These are phyloP conservation scores for Holacanthus passer DNA, from an alignment of 2,113 vertebrate genomes.

Conservation along the genomic window DNA sequence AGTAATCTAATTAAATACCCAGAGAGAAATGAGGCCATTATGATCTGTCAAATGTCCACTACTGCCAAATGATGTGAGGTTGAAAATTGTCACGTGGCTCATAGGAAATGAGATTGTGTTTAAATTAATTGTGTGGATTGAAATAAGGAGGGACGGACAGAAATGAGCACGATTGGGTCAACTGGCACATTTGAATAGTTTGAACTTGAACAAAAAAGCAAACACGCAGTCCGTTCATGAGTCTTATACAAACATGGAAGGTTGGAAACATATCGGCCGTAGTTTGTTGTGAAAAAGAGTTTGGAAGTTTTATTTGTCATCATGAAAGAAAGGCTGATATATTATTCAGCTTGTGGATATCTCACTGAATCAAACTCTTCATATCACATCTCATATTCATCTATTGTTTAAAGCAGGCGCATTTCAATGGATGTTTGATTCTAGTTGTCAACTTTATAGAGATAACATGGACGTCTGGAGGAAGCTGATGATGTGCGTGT, in stretches of 20 bases:
- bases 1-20: constrained; percentile 68
- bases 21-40: constrained; percentile 53
- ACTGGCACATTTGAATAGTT: neutral
- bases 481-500: constrained; percentile 49
- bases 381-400: constrained; percentile 1
- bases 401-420: constrained; percentile 29
- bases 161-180: neutral
- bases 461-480: constrained; percentile 29
- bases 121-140: constrained; percentile 8
- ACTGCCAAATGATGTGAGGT: constrained; percentile 34
- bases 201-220: no score
- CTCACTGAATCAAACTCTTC: constrained; percentile 6
- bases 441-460: constrained; percentile 24
- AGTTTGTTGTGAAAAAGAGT: neutral
- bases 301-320: neutral
- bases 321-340: neutral
- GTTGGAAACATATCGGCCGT: neutral
- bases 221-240: no score
- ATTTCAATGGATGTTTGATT: constrained; percentile 30
- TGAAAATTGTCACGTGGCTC: constrained; percentile 4
- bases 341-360: neutral
- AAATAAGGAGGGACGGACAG: neutral
- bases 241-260: no score
- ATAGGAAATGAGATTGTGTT: constrained; percentile 18
- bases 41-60: constrained; percentile 45